Evolutionary conservation across 1,140 invertebrate genomes (phyloP), one percentile per base, ranked within the genome.

Genomic region (Neodiprion pinetum): DNA sequence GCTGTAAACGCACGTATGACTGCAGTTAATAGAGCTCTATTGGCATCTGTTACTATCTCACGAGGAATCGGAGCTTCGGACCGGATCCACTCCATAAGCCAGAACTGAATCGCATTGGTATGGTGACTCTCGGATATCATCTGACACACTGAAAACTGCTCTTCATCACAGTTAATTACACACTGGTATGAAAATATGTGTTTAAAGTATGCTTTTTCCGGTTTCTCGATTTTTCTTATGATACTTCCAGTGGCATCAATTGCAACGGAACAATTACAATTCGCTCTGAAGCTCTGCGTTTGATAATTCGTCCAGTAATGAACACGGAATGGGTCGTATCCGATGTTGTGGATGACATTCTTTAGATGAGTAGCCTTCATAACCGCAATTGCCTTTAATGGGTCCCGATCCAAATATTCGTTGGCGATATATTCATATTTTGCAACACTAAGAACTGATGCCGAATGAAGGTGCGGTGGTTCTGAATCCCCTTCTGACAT

Each of bases 111-210:
- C 7, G 70, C 12, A 70, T 77, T 73, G 1, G 77, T 73, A 23
- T 66, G 67, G 10, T 80, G 79, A 0, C 61, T n/a, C 21, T 77
- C 77, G 0, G 75, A 72, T 0, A 80, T 7, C 75, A 78, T 79
- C 72, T 80, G 79, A 0, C 11, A 11, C 12, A 79, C 5, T 40
- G 28, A 40, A 40, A 74, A 74, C 50, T 74, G 74, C 28, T 66
- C 73, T 11, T 61, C 61, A 4, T 61, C 21, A 10, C 11, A 14
- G 11, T 75, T 23, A 11, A 79, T 72, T 7, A 79, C 75, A 17
- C 12, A 11, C 61, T 70, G 21, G 69, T 79, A 79, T 40, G 76
- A 71, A 73, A 76, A 79, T 7, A 79, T 76, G 21, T 74, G 72
- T 50, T 47, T 23, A 0, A 73, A 79, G 23, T 23, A n/a, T n/a